Base-by-base conservation (phyloP, 2,888 invertebrate species). In the Schizaphis graminum region DNA sequence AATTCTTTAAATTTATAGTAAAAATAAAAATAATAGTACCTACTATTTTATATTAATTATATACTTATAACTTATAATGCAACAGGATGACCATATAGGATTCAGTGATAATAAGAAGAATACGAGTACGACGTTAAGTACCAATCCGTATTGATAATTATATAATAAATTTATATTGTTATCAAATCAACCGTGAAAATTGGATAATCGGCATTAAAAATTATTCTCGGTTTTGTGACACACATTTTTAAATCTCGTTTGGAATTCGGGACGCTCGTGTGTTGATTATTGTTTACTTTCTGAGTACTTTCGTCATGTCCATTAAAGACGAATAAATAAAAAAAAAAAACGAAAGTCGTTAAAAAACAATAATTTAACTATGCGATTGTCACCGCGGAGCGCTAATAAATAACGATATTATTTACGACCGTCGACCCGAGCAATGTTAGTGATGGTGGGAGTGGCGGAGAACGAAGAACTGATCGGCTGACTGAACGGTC, bases 331-430 rank as follows among this genome's bases (percentile, higher is more conserved):
- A 67, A 67, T 67, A 67, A 61, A 47, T 47, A 8, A 67, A n/a
- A 67, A 67, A n/a, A 67, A 35, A 67, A 67, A 67, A n/a, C 16
- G n/a, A 35, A 35, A 67, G 67, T 67, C 67, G 67, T 67, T 67
- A 67, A 67, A 67, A 67, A 67, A 67, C 35, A 67, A 67, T 67
- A 67, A n/a, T 67, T n/a, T n/a, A 67, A 35, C 67, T 35, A 67
- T n/a, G 35, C 67, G n/a, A 67, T 67, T 67, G 67, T 35, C 1
- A 0, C 7, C 67, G 16, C 11, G n/a, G n/a, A 67, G 67, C 7
- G 35, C 67, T 67, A 67, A 67, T 67, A 67, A 67, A n/a, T 67
- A 67, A 67, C 67, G 16, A 67, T 67, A 67, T 67, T 67, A 67
- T 61, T 61, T 67, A 67, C 7, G 67, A 67, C 16, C 67, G 67